Evolutionary conservation across 2,797 vertebrate species (phyloP), one percentile per base, ranked within the genome.

Genomic region (Cynodonichthys magdalenae): DNA sequence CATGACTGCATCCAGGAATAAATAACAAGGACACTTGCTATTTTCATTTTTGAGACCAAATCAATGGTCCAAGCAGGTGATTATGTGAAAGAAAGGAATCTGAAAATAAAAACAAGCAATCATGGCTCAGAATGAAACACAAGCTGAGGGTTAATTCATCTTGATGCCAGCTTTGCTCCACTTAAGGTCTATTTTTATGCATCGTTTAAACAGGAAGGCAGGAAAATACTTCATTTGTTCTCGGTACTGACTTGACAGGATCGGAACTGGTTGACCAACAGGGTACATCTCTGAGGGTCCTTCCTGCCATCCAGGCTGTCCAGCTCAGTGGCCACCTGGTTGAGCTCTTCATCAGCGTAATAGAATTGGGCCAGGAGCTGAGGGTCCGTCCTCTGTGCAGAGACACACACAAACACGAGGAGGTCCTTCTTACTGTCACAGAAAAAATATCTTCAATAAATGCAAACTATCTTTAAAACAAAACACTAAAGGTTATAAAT

Each of bases 351-450:
- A 57, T 99, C 97, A 0, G 97, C 96, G 0, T 98, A 98, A 92
- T 97, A 99, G 93, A 98, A 99, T 89, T 98, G 97, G 74, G 97
- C 97, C 70, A 99, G 93, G 68, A 99, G 95, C 90, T 99, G 97
- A 0, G 96, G 96, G 87, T 98, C 97, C 0, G 96, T 95, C 89
- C 96, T 95, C 97, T 99, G 90, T 19, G 74, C 10, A 58, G 45
- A 75, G 69, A 81, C 56, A 81, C 61, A 78, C 57, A 56, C 46
- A 71, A 34, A 65, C 29, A 55, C 3, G 56, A 31, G n/a, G 10
- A 71, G 41, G 46, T 66, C 61, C 62, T 50, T 6, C 24, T 19
- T 44, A 51, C 3, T 0, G 8, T 34, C 1, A 36, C 47, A 7
- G 29, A 31, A 8, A 31, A 4, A 44, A 15, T 17, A 17, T 44